A percentile compares a stretch with the other conserved stretches of the same genome.
Evolutionary conservation across 2,113 vertebrate genomes (phyloP).

Genomic region (Centropus unirufus): DNA sequence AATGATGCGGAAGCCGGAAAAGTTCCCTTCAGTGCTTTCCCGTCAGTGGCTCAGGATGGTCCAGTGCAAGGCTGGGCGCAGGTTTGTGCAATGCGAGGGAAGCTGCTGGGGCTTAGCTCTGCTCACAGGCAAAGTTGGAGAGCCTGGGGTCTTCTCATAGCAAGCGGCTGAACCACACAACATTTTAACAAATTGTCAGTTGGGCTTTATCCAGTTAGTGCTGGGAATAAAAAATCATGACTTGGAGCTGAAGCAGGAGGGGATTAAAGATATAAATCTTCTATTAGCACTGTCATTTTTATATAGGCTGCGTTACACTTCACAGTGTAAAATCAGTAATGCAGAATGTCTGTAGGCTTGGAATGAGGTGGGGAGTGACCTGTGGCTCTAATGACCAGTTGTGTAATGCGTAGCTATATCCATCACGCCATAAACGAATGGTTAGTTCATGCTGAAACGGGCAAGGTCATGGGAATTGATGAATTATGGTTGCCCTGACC

Average conservation of each 20-base stretch:
- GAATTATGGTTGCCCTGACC: conserved; percentile 19
- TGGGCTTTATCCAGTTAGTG: background rate
- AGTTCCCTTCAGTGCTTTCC: background rate
- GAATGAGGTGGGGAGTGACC: background rate
- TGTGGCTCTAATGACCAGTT: background rate
- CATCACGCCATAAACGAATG: background rate
- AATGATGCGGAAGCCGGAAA: background rate
- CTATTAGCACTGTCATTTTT: background rate
- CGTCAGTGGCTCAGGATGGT: fast-evolving
- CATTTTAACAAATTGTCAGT: background rate
- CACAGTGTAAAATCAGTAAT: background rate
- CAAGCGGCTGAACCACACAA: background rate
- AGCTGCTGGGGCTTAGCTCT: background rate
- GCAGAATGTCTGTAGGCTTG: background rate
- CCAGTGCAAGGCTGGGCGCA: fast-evolving
- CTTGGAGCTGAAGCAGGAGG: background rate
- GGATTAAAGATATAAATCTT: conserved; percentile 34
- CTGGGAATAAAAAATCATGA: conserved; percentile 1
- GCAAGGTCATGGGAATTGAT: conserved; percentile 13
- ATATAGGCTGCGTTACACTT: background rate
- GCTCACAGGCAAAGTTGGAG: background rate
- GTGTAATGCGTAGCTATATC: background rate
- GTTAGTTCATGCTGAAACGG: conserved; percentile 12
- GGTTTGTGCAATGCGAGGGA: fast-evolving
- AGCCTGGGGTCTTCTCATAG: background rate